Conservation (phyloP, 2,888 invertebrate genomes). For the Megaustenia siamemsis region DNA sequence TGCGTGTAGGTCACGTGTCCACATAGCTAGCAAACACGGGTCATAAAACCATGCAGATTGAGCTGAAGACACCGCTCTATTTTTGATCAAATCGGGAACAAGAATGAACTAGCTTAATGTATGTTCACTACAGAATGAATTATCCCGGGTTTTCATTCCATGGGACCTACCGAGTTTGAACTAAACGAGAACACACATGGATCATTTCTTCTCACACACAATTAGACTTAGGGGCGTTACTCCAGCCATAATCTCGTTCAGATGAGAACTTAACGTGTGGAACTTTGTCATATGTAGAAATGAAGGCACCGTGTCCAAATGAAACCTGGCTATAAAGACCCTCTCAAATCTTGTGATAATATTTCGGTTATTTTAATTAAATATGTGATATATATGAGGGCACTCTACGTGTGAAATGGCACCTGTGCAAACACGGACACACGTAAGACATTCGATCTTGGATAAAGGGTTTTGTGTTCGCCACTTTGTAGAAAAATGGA, state of each 20-base stretch:
- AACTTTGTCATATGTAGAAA: slow-evolving; percentile 5
- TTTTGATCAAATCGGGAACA: slow-evolving; percentile 14
- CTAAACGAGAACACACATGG: slow-evolving; percentile 18
- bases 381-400: not conserved
- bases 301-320: not conserved
- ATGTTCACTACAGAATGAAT: slow-evolving; percentile 13
- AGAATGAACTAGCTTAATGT: not conserved
- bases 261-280: not conserved
- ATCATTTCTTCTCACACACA: not conserved
- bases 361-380: slow-evolving; percentile 14
- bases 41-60: slow-evolving; percentile 3
- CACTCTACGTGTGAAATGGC: slow-evolving; percentile 19
- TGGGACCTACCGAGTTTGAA: not conserved
- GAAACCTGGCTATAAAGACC: not conserved
- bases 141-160: not conserved
- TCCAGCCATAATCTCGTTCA: not conserved
- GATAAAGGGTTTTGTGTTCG: not conserved
- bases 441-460: not conserved
- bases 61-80: not conserved
- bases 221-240: not conserved
- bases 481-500: not conserved
- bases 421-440: slow-evolving; percentile 27
- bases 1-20: slow-evolving; percentile 35
- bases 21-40: slow-evolving; percentile 13
- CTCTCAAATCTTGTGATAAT: not conserved